These are phyloP conservation scores for Cotesia vestalis DNA, from an alignment of 1,140 invertebrate genomes.

Conservation along the genomic window DNA sequence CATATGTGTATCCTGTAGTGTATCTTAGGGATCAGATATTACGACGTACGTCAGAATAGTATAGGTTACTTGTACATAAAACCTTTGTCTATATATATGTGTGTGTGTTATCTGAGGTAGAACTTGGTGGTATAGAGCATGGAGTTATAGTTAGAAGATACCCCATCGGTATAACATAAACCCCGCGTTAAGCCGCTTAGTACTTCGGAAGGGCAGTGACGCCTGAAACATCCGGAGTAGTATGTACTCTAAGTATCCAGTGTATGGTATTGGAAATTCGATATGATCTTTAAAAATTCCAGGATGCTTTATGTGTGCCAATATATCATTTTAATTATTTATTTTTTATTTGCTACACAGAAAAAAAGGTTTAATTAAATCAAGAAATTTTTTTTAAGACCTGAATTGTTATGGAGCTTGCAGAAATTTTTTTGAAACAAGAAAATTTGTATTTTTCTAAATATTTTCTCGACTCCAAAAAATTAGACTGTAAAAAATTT, in stretches of 20 bases:
- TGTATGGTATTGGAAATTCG: constrained; percentile 18
- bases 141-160: constrained; percentile 57
- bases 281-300: constrained; percentile 25
- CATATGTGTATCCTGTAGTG: constrained; percentile 44
- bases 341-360: neutral
- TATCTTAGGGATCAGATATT: constrained; percentile 15
- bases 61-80: constrained; percentile 15
- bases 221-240: constrained; percentile 59
- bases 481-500: too few species aligned
- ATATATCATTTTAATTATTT: constrained; percentile 38
- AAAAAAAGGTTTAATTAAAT: too few species aligned
- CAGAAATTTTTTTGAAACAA: too few species aligned
- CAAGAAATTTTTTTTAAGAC: too few species aligned
- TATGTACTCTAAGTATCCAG: constrained; percentile 4
- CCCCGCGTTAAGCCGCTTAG: constrained; percentile 64
- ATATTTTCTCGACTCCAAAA: too few species aligned
- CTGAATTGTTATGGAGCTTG: too few species aligned
- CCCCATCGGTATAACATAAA: constrained; percentile 61
- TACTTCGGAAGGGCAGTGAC: constrained; percentile 63
- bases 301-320: constrained; percentile 11
- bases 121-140: constrained; percentile 49
- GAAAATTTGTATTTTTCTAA: too few species aligned
- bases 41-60: neutral
- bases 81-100: constrained; percentile 12
- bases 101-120: constrained; percentile 45